Evolutionary conservation across 2,797 vertebrate genomes (phyloP), one percentile per base, ranked within the genome.

Genomic region (Coregonus sp.): DNA sequence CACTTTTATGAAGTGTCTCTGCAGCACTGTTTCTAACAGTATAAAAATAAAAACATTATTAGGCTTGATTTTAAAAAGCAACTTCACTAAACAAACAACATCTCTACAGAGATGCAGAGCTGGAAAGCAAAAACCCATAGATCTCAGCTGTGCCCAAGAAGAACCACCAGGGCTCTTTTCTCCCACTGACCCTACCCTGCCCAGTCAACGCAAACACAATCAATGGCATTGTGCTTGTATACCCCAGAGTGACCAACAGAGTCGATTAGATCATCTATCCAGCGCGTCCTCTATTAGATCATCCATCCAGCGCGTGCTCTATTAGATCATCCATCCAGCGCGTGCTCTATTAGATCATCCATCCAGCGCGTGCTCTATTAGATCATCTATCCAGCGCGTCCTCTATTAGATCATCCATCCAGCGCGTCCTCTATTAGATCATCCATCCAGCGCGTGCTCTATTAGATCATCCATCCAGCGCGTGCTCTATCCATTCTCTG

Each of bases 191-290:
- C 47, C 15, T 4, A 51, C 40, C 51, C 72, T 14, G 68, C 73
- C 68, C 40, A 25, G 31, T 72, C 70, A 33, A 56, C 35, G 33
- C n/a, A n/a, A 75, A 66, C 68, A 72, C 31, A 54, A 72, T 75
- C 37, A 56, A 79, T 61, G 61, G 7, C n/a, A 37, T 68, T 14
- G 40, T 66, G 20, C 73, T 54, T 69, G 61, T 52, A 69, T 72
- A 79, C 56, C 31, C 15, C n/a, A 4, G 65, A 59, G 51, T 56
- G 35, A 67, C 70, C 72, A 72, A 63, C 52, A 52, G 20, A 5
- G 52, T 65, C 37, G n/a, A 70, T 68, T 72, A 50, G 6, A 72
- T 25, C 66, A 71, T 12, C 61, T 68, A 54, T 31, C n/a, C 67
- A 72, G 11, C 31, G 25, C 25, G 25, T 25, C 1, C 25, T 25